These are phyloP conservation scores for Drosophila rubida DNA, from an alignment of 2,888 invertebrate species.

Conservation along the genomic window DNA sequence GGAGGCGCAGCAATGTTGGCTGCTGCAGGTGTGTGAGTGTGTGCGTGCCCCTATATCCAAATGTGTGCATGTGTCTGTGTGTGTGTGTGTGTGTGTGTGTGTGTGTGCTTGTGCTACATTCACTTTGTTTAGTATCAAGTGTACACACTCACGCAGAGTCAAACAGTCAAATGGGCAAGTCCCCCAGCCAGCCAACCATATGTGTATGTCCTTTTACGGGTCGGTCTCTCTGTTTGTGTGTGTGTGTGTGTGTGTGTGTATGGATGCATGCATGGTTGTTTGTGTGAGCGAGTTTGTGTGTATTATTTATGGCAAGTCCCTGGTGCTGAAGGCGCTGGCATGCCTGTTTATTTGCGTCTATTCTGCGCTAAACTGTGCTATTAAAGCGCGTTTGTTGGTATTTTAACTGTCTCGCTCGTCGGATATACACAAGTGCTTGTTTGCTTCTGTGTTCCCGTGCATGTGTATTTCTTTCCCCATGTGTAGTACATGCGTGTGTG, in stretches of 20 bases:
- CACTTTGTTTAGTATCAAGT: slow-evolving; percentile 75
- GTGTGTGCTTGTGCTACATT: slow-evolving; percentile 65
- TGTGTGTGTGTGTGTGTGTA: slow-evolving; percentile 28
- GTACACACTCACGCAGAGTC: slow-evolving; percentile 58
- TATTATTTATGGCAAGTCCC: slow-evolving; percentile 63
- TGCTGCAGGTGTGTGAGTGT: slow-evolving; percentile 51
- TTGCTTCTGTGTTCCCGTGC: slow-evolving; percentile 7
- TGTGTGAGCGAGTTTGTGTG: slow-evolving; percentile 17
- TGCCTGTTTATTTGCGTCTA: slow-evolving; percentile 79
- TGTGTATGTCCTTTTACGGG: slow-evolving; percentile 13
- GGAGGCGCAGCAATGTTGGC: slow-evolving; percentile 31
- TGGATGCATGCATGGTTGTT: slow-evolving; percentile 9
- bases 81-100: slow-evolving; percentile 21
- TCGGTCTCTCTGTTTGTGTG: slow-evolving; percentile 28
- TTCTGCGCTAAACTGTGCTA: slow-evolving; percentile 80
- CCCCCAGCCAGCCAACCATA: slow-evolving; percentile 29
- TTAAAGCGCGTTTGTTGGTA: slow-evolving; percentile 78
- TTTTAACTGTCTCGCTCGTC: slow-evolving; percentile 64
- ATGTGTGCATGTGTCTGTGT: slow-evolving; percentile 48
- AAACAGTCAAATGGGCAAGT: slow-evolving; percentile 52
- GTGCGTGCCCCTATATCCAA: no score
- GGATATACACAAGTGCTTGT: slow-evolving; percentile 50
- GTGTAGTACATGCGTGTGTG: slow-evolving; percentile 4
- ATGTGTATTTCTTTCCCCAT: slow-evolving; percentile 9
- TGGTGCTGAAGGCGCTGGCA: slow-evolving; percentile 57